Evolutionary conservation across 2,888 invertebrate species (phyloP).

Genomic region (Dryobotodes eremita): DNA sequence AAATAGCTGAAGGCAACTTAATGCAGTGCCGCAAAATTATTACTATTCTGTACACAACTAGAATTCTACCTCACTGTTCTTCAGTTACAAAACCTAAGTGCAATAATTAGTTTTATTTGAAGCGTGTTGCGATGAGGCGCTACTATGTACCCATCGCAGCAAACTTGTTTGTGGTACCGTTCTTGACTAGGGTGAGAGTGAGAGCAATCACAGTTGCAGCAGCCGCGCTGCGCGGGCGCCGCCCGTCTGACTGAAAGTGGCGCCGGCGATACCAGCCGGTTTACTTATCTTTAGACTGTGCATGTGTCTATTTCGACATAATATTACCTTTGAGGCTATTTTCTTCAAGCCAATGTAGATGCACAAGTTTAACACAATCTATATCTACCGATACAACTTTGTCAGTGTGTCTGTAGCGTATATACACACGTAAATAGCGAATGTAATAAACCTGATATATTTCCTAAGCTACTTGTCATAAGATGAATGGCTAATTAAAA

Average conservation of each 20-base stretch:
- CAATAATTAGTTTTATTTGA: constrained; percentile 35
- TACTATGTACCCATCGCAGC: constrained; percentile 62
- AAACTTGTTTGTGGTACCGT: constrained; percentile 79
- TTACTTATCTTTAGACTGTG: constrained; percentile 53
- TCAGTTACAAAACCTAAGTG: constrained; percentile 32
- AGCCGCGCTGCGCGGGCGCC: constrained; percentile 42
- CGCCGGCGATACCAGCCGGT: constrained; percentile 58
- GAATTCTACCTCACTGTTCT: constrained; percentile 8
- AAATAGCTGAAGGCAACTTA: neutral
- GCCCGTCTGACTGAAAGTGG: constrained; percentile 63
- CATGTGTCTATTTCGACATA: constrained; percentile 56
- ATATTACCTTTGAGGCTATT: constrained; percentile 33
- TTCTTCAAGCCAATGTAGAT: constrained; percentile 28
- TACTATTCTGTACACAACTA: constrained; percentile 22
- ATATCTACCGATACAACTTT: neutral
- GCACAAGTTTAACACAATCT: constrained; percentile 11
- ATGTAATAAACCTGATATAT: constrained; percentile 53
- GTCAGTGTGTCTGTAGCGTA: constrained; percentile 6
- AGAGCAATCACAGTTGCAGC: constrained; percentile 64
- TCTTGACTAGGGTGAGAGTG: constrained; percentile 66
- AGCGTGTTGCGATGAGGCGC: constrained; percentile 43
- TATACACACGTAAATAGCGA: constrained; percentile 2
- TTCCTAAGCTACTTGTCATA: constrained; percentile 43
- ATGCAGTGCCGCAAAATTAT: constrained; percentile 5
- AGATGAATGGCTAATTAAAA: constrained; percentile 56